phyloP scores from a whole-genome alignment of 2,888 invertebrate genomes.

The Spisula subtruncata region DNA sequence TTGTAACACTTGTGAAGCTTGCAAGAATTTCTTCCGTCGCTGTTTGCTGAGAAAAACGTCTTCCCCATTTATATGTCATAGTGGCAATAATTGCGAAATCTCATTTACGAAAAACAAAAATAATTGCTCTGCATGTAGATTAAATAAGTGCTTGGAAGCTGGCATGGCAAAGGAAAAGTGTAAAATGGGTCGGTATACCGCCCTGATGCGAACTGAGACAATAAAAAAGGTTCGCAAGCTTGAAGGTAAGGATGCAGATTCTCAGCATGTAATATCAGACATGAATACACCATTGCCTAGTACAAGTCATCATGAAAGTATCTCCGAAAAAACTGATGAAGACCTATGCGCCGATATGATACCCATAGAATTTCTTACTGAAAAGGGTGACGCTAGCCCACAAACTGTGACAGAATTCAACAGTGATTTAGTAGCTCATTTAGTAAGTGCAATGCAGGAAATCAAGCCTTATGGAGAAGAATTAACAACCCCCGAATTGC shows the following conservation, averaged over 20 bases:
- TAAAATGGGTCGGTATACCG: constrained; percentile 61
- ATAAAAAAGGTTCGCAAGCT: constrained; percentile 60
- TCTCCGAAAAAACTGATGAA: neutral
- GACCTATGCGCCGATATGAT: constrained; percentile 28
- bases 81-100: constrained; percentile 53
- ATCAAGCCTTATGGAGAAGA: constrained; percentile 62
- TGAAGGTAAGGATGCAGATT: constrained; percentile 49
- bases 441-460: constrained; percentile 51
- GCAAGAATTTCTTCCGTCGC: constrained; percentile 73
- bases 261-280: neutral
- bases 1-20: constrained; percentile 74
- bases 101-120: constrained; percentile 53
- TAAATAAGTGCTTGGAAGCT: constrained; percentile 58
- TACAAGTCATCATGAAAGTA: neutral
- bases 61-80: constrained; percentile 48
- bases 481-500: constrained; percentile 21
- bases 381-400: neutral
- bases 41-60: constrained; percentile 62
- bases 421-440: constrained; percentile 12
- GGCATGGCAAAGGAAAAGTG: constrained; percentile 67
- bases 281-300: neutral
- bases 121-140: constrained; percentile 68
- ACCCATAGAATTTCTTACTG: neutral
- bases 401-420: neutral
- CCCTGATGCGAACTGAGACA: constrained; percentile 58